Evolutionary conservation across 1,140 invertebrate species (phyloP).

Genomic region (Orussus abietinus): DNA sequence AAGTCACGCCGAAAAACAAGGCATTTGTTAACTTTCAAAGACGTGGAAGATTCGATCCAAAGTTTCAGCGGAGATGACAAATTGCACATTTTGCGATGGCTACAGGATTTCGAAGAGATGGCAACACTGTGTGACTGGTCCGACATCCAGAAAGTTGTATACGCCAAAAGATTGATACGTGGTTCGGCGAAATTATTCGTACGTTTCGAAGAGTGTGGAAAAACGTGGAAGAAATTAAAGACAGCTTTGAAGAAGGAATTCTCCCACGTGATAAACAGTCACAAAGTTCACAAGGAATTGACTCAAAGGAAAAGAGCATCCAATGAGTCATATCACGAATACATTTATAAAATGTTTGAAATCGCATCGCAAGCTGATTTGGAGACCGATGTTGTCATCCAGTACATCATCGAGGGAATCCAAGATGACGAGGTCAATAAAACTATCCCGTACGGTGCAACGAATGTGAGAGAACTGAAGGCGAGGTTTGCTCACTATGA

Average conservation of each 20-base stretch:
- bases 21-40: constrained; percentile 10
- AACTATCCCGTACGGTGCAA: constrained; percentile 35
- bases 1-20: constrained; percentile 1
- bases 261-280: constrained; percentile 12
- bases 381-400: constrained; percentile 29
- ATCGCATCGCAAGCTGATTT: constrained; percentile 28
- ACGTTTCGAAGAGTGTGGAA: constrained; percentile 12
- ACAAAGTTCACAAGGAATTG: constrained; percentile 16
- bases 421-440: constrained; percentile 31
- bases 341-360: constrained; percentile 27
- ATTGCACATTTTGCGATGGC: constrained; percentile 18
- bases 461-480: constrained; percentile 28
- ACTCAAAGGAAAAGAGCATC: constrained; percentile 14
- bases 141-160: constrained; percentile 19
- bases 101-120: constrained; percentile 19
- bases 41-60: constrained; percentile 5
- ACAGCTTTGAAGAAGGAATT: constrained; percentile 19
- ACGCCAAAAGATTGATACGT: constrained; percentile 19
- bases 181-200: constrained; percentile 24
- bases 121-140: constrained; percentile 16
- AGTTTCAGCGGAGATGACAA: constrained; percentile 2
- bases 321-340: constrained; percentile 25
- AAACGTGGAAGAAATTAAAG: constrained; percentile 17
- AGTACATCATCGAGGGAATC: constrained; percentile 40
- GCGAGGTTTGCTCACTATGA: constrained; percentile 20